Evolutionary conservation across 2,113 vertebrate genomes (phyloP), one percentile per base, ranked within the genome.

Genomic region (Caranx ignobilis): DNA sequence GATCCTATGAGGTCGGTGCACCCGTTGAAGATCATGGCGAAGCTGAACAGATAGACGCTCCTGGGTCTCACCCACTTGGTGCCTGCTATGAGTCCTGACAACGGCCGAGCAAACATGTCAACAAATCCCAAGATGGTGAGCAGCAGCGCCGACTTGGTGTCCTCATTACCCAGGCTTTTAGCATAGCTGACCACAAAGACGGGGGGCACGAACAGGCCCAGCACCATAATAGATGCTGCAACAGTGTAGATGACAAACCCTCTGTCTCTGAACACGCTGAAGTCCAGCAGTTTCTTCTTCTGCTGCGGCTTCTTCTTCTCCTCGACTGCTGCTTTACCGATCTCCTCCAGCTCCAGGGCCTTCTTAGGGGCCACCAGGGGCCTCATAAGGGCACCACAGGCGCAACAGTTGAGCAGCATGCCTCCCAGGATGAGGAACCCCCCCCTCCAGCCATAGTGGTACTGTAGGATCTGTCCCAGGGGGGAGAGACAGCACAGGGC

Each of bases 111-210:
- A 31, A 98, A 97, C 79, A 99, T 97, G 79, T 99, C 97, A 0
- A 97, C 90, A 59, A 97, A 96, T 80, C 97, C 97, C 77, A 99
- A 91, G 86, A 97, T 94, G 60, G 95, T 96, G 71, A 99, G 93
- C 78, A 98, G 94, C 86, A 97, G 93, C 79, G 97, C 96, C 0
- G 97, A 96, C 88, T 95, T 93, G 0, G 96, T 96, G 87, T 98
- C 97, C 1, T 94, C 94, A 35, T 96, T 89, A 0, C 93, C 92
- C 80, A 97, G 75, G 88, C 94, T 94, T 92, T 97, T 98, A 71
- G 97, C 97, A 0, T 97, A 97, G 92, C 93, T 98, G 69, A 99
- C 97, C 83, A 98, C 95, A 21, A 99, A 98, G 77, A 98, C 97
- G 0, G 97, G 97, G 0, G 97, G 97, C 82, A 98, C 97, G 16